phyloP scores from a whole-genome alignment of 1,140 invertebrate species.

The Macrosteles quadrilineatus region DNA sequence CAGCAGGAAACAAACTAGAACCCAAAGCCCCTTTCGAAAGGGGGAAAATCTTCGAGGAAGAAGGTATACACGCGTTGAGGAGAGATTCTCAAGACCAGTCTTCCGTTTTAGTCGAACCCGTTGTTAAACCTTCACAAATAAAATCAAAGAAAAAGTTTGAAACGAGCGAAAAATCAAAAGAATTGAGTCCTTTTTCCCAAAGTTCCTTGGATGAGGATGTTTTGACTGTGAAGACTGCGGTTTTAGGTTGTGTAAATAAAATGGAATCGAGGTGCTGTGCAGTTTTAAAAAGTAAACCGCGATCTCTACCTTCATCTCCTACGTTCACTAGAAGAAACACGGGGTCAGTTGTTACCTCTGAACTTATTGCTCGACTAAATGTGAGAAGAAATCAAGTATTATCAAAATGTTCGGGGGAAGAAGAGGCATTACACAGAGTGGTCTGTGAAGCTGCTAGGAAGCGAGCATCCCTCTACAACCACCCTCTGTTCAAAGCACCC shows the following conservation, averaged over 20 bases:
- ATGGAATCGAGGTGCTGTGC: constrained; percentile 23
- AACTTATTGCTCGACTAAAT: constrained; percentile 18
- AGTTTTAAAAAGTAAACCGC: constrained; percentile 33
- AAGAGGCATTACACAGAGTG: constrained; percentile 12
- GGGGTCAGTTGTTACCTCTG: constrained; percentile 17
- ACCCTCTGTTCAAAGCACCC: constrained; percentile 53
- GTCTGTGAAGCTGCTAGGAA: constrained; percentile 19
- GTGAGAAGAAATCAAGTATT: neutral
- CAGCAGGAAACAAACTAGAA: neutral
- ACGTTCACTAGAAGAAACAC: constrained; percentile 35
- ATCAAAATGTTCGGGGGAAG: constrained; percentile 27
- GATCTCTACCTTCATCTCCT: constrained; percentile 40
- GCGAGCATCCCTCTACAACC: constrained; percentile 52
- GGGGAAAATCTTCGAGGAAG: constrained; percentile 28
- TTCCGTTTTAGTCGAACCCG: constrained; percentile 38
- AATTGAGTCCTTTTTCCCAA: constrained; percentile 1
- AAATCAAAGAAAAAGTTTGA: constrained; percentile 24
- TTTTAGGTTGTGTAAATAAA: neutral
- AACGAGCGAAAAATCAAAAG: constrained; percentile 27
- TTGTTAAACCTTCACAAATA: constrained; percentile 40
- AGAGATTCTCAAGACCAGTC: neutral
- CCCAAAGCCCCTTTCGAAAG: constrained; percentile 28
- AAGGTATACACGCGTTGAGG: constrained; percentile 1
- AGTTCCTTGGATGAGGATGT: neutral
- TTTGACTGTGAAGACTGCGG: neutral